phyloP scores from a whole-genome alignment of 2,888 invertebrate genomes.

The Tenthredo amoena region DNA sequence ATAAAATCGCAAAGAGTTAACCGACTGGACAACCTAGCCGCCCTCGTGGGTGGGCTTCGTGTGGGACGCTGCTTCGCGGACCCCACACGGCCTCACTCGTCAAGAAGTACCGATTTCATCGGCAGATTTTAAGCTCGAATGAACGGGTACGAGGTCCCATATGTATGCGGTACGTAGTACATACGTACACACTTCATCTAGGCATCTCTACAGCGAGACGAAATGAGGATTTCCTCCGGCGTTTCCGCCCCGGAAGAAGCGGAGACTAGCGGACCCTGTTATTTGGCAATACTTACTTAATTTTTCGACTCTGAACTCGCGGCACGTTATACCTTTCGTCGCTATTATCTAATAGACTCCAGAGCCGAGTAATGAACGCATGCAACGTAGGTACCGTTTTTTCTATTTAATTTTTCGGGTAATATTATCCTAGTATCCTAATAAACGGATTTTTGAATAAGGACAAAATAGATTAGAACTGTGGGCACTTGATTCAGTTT shows the following conservation, averaged over 20 bases:
- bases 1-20: conserved; percentile 69
- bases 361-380: background rate
- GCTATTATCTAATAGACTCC: background rate
- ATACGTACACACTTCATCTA: background rate
- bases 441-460: too few relatives aligned
- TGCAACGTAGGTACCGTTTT: background rate
- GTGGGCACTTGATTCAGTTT: too few relatives aligned
- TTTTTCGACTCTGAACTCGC: background rate
- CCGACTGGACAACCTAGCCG: conserved; percentile 17
- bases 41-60: conserved; percentile 43
- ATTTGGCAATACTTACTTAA: conserved; percentile 29
- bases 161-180: background rate
- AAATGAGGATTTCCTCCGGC: conserved; percentile 36
- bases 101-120: background rate
- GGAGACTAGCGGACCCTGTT: background rate
- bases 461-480: too few relatives aligned
- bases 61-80: conserved; percentile 25
- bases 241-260: conserved; percentile 18
- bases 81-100: conserved; percentile 29
- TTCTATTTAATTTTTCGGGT: background rate
- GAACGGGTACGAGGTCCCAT: background rate
- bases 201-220: background rate
- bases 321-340: background rate
- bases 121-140: background rate
- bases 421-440: background rate